These are phyloP conservation scores for Xestobium rufovillosum DNA, from an alignment of 2,888 invertebrate genomes.

Conservation along the genomic window DNA sequence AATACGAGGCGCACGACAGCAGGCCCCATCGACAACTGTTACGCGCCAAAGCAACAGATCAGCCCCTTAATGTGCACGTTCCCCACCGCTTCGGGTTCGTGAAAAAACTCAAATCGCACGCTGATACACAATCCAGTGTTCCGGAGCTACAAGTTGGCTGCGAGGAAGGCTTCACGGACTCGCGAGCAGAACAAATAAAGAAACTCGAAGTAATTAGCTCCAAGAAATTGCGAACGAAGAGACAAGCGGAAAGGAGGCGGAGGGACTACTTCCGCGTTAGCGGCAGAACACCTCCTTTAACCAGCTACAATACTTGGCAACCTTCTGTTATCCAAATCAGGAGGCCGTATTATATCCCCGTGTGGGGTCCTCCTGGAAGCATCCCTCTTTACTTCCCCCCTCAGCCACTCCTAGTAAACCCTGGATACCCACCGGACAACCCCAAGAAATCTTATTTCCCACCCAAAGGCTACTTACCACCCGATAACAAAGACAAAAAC, in stretches of 20 bases:
- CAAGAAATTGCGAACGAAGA: background rate
- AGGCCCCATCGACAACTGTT: conserved; percentile 18
- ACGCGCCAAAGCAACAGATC: conserved; percentile 27
- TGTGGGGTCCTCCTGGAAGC: conserved; percentile 32
- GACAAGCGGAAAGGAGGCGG: conserved; percentile 5
- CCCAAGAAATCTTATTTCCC: conserved; percentile 24
- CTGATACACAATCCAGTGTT: conserved; percentile 3
- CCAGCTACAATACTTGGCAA: conserved; percentile 27
- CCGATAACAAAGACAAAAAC: conserved; percentile 17
- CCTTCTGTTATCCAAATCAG: conserved; percentile 30
- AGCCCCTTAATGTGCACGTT: conserved; percentile 8
- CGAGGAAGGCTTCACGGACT: conserved; percentile 12
- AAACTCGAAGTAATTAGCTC: background rate
- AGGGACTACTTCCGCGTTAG: conserved; percentile 9
- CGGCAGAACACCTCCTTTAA: conserved; percentile 22
- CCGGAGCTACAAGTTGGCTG: conserved; percentile 20
- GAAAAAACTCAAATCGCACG: conserved; percentile 9
- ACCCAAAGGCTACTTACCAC: conserved; percentile 28
- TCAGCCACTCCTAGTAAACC: conserved; percentile 30
- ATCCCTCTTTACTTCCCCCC: conserved; percentile 37
- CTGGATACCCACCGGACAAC: conserved; percentile 30
- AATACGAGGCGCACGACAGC: conserved; percentile 26
- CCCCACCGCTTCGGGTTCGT: conserved; percentile 8
- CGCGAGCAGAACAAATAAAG: background rate
- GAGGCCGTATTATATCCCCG: conserved; percentile 38